Evolutionary conservation across 37 sponge, comb jelly and placozoan genomes (phyloP), one percentile per base, ranked within the genome.

Genomic region (Geodia barretti): DNA sequence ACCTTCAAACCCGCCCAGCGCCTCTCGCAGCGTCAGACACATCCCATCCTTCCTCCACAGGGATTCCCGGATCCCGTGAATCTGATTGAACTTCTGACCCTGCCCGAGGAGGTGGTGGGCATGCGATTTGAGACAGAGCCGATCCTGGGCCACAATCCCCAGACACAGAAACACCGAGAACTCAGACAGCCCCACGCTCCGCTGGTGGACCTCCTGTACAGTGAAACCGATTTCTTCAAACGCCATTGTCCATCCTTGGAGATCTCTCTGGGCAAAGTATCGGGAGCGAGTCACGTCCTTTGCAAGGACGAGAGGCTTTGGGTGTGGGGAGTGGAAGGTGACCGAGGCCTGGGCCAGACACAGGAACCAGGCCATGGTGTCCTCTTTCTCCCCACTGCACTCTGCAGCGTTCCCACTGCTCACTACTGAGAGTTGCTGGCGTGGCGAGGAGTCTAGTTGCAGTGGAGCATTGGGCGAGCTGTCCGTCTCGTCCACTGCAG

Each of bases 21-120:
- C 92, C 40, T 90, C 87, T 35, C 71, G 62, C 78, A 95, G 70
- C 23, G 87, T 91, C 60, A 79, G 63, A 62, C 95, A 95, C 61
- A 91, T 88, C 1, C 87, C 73, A 74, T 95, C 95, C 39, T 95
- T 95, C 40, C 89, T 78, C 95, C 95, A 95, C 47, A 95, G 80
- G 5, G 88, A 75, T n/a, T 86, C 77, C 26, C 95, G 71, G 38
- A 89, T 24, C 1, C 82, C 82, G 41, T 89, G 91, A 36, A 95
- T 77, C 77, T 91, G 95, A 66, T 80, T 91, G 29, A 87, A 77
- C 67, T 82, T 67, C 70, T 95, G 95, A 21, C 86, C 79, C 40
- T 58, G 76, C 4, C 25, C 37, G 8, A 95, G 67, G 1, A 60
- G 39, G 20, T 64, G 73, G 75, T 87, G 80, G 38, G 68, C 38